A percentile compares a stretch with the other conserved stretches of the same genome.
Conservation (phyloP, 2,888 invertebrate genomes). For the Chrysopilus asiliformis region DNA sequence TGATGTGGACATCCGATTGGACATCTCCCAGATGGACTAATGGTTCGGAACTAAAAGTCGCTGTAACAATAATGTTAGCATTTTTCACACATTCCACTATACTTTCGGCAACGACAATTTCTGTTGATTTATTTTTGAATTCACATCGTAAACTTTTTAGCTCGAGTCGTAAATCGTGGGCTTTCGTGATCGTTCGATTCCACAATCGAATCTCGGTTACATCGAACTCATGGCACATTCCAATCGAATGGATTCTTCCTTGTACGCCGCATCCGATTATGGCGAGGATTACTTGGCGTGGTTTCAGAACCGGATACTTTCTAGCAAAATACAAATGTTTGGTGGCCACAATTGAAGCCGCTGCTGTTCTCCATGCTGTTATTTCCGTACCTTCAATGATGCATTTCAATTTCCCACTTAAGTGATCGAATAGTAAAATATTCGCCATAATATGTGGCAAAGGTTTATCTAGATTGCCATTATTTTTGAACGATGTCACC, state of each 20-base stretch:
- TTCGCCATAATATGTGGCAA: conserved; percentile 36
- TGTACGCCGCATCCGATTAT: conserved; percentile 43
- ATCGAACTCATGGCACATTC: conserved; percentile 37
- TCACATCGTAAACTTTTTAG: conserved; percentile 20
- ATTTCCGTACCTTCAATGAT: conserved; percentile 41
- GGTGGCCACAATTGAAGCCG: conserved; percentile 44
- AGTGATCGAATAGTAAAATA: conserved; percentile 35
- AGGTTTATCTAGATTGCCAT: conserved; percentile 25
- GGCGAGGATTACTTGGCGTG: conserved; percentile 25
- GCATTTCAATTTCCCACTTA: conserved; percentile 35
- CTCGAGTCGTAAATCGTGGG: conserved; percentile 26
- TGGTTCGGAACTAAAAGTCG: conserved; percentile 40
- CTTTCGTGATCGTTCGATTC: conserved; percentile 38
- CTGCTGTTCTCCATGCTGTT: conserved; percentile 44
- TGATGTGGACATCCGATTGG: conserved; percentile 44
- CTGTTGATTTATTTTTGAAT: conserved; percentile 15
- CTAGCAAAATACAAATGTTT: conserved; percentile 35
- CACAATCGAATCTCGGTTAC: conserved; percentile 41
- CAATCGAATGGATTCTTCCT: conserved; percentile 38
- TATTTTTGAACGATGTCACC: conserved; percentile 35
- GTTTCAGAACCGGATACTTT: conserved; percentile 10
- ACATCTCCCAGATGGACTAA: conserved; percentile 40
- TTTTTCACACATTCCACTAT: conserved; percentile 38
- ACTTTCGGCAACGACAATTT: conserved; percentile 21
- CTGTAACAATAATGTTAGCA: conserved; percentile 50